Base-by-base conservation (phyloP, 2,113 vertebrate species). In the Phalacrocorax brasilianus region DNA sequence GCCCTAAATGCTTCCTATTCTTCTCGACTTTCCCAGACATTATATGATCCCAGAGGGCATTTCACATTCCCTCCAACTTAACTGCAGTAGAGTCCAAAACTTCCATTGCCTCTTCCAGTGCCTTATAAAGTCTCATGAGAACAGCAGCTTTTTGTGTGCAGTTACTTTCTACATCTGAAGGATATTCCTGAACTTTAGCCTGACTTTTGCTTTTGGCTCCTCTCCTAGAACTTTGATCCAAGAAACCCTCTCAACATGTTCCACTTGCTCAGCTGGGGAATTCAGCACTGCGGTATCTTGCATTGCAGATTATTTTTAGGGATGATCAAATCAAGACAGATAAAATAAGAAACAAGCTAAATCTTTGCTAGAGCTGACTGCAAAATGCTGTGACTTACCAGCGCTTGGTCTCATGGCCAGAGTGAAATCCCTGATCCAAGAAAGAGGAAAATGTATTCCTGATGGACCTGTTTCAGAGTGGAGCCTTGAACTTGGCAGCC, bases 291-390 rank as follows among this genome's bases (percentile, higher is more conserved):
- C 67, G 0, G 74, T 49, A 93, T 95, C 92, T 93, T 19, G 53
- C 82, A 45, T 35, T 56, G 92, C 93, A 91, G 83, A 61, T 87
- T 97, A 96, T 96, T 97, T 96, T 97, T 95, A 97, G 96, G 49
- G 86, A 95, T 94, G 92, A 96, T 93, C 95, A 89, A 96, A 96
- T 70, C 35, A 30, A 95, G 92, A 53, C 44, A 84, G 92, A 97
- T 87, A 96, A 96, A 94, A 95, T 96, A 97, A 93, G 89, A 71
- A 93, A 87, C 6, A 52, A 94, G 73, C 45, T 58, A 58, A 82
- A 88, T 83, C 81, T 88, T 42, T 76, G 71, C 85, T 91, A 76
- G 83, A 91, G 86, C 78, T 88, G 91, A 58, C 49, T 85, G 91
- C 5, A 44, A 50, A 88, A 73, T 3, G 5, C 91, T 87, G 49